Base-by-base conservation (phyloP, 2,888 invertebrate genomes). In the Ichneumon xanthorius region DNA sequence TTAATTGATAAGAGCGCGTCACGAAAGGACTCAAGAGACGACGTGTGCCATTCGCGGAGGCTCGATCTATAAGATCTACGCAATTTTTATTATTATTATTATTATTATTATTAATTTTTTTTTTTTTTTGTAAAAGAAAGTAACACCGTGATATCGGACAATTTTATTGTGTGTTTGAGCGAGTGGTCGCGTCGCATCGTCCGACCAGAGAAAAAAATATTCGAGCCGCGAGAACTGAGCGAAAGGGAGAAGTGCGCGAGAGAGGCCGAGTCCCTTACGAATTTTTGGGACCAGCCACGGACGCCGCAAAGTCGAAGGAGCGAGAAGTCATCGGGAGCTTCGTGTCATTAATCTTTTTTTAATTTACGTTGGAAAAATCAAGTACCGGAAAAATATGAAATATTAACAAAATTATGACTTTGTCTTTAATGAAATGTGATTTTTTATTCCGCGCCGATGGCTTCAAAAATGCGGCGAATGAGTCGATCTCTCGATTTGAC, bases 1-100 rank as follows among this genome's bases (percentile, higher is more conserved):
- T 84, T 90, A 87, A 91, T 92, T 89, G 88, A 90, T 89, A 92
- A 90, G 91, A 92, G 76, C 80, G 70, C 63, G 76, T 71, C 77
- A 65, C 81, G 76, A 73, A 45, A 85, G 37, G 71, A 77, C 50
- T 53, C 65, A 45, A 77, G 78, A 81, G 79, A 77, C 71, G 81
- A 82, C 77, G 78, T 82, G 79, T 86, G 84, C 84, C 81, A 86
- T 87, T 82, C 82, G 79, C 71, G 63, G 70, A 82, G 75, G 65
- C 61, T 86, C 68, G 72, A 83, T 75, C 79, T 73, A 65, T 19
- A 55, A 58, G 53, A 78, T 75, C 70, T 19, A 63, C 50, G 65
- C 78, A 30, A 63, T 80, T 81, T 77, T 79, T 84, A 16, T 50
- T 50, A 50, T n/a, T n/a, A 50, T 55, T 55, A 55, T 55, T 7